Conservation (phyloP, 2,888 invertebrate genomes). For the Drosophila fulvimacula region DNA sequence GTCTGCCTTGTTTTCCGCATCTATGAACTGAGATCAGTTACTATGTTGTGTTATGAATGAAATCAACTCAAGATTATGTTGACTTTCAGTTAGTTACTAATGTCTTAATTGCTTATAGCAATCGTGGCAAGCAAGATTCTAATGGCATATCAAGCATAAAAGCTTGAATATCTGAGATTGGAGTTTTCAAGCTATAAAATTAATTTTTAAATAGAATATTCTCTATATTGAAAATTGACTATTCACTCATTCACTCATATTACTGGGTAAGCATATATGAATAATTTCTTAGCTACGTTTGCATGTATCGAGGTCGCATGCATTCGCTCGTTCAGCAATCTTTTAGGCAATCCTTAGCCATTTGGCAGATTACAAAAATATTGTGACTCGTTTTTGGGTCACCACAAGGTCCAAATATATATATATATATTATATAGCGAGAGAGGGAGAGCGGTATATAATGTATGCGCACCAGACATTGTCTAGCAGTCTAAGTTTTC, state of each 20-base stretch:
- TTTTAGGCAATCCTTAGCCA: constrained; percentile 30
- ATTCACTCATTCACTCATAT: background rate
- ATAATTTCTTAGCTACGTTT: background rate
- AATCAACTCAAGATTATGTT: too few species aligned
- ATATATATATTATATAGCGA: background rate
- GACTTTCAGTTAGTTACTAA: too few species aligned
- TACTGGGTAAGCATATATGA: background rate
- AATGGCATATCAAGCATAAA: too few species aligned
- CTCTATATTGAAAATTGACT: too few species aligned
- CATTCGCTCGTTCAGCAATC: background rate
- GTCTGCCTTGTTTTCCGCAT: background rate
- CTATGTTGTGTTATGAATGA: too few species aligned
- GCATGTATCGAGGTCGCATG: constrained; percentile 18
- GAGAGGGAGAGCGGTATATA: too few species aligned
- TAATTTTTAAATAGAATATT: too few species aligned
- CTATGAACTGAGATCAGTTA: background rate
- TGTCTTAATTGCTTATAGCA: background rate
- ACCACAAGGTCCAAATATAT: constrained; percentile 23
- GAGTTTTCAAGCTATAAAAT: too few species aligned
- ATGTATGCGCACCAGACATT: constrained; percentile 6
- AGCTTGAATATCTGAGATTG: too few species aligned
- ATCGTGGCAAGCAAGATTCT: background rate
- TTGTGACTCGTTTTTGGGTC: constrained; percentile 43
- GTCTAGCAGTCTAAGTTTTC: constrained; percentile 1
- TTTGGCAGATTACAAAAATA: constrained; percentile 55